Evolutionary conservation across 2,797 vertebrate genomes (phyloP), one percentile per base, ranked within the genome.

Genomic region (Acipenser ruthenus): DNA sequence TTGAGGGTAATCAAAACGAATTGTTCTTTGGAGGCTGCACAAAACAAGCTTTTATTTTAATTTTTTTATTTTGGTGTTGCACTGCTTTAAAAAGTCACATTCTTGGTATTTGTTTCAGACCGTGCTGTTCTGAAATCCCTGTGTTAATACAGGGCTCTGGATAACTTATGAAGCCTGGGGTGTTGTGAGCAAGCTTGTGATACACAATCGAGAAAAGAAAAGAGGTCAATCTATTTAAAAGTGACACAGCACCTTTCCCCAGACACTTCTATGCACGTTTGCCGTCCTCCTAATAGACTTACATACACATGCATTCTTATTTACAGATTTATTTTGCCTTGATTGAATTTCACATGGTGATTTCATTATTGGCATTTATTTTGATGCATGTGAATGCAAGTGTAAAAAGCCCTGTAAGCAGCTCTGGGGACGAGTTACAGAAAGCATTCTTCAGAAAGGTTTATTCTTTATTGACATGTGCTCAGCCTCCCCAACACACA

Each of bases 291-390:
- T 86, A 86, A 86, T 86, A 84, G 82, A 83, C 84, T 86, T 79
- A 83, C 81, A 83, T 82, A 80, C 84, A 83, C 85, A 79, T 82
- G 83, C 81, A 80, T 85, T 83, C 86, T 87, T 82, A 83, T 81
- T 80, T 73, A 71, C 79, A 82, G 85, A 89, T 88, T 86, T 86
- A 89, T 89, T 83, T 85, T 86, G 87, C 83, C 86, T 88, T 87
- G 85, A 84, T 86, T 81, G 79, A 74, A 78, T 84, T 87, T 88
- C 86, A 83, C 75, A 74, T 78, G 77, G 83, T 82, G 81, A 87
- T 89, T 88, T 88, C 84, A 87, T 87, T 87, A 88, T 85, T 84
- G 86, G 79, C 86, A 87, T 84, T 84, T 86, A 86, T 87, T 88
- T 84, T 87, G 87, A 88, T 85, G 83, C 84, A 84, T 83, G 83